phyloP scores from a whole-genome alignment of 2,113 vertebrate species.

The Meles meles region DNA sequence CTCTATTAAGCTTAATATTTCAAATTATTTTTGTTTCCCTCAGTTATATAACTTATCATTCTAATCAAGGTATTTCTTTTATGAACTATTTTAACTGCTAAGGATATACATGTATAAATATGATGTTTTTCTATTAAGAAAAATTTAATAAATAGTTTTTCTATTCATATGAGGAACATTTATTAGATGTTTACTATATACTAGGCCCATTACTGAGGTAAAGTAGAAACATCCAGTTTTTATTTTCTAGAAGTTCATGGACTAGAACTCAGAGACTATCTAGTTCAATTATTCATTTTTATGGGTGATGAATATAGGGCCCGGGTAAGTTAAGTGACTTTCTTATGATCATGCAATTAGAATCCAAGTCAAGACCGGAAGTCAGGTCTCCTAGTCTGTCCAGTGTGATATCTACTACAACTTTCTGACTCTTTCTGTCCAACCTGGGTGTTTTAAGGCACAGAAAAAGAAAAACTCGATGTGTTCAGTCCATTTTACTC shows the following conservation, averaged over 20 bases:
- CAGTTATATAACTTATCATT: background rate
- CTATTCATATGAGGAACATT: background rate
- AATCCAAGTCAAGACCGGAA: background rate
- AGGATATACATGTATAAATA: background rate
- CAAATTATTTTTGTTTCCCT: background rate
- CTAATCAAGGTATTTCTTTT: background rate
- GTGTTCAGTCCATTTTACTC: slow-evolving; percentile 8
- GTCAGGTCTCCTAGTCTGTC: background rate
- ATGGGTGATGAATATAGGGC: background rate
- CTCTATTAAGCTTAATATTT: background rate
- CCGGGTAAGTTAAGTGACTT: slow-evolving; percentile 20
- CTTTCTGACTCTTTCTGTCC: background rate
- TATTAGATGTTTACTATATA: background rate
- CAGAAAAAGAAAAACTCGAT: background rate
- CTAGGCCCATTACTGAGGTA: background rate
- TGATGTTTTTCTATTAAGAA: background rate
- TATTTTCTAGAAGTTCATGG: background rate
- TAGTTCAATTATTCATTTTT: slow-evolving; percentile 3
- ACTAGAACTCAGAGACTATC: background rate
- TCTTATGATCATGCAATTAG: background rate
- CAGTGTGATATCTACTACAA: background rate
- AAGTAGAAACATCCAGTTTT: background rate
- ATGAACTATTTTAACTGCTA: background rate
- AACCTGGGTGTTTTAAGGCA: background rate
- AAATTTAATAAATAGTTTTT: background rate